A percentile compares a stretch with the other conserved stretches of the same genome.
These are phyloP conservation scores for Penaeus japonicus DNA, from an alignment of 1,140 invertebrate genomes.

Conservation along the genomic window DNA sequence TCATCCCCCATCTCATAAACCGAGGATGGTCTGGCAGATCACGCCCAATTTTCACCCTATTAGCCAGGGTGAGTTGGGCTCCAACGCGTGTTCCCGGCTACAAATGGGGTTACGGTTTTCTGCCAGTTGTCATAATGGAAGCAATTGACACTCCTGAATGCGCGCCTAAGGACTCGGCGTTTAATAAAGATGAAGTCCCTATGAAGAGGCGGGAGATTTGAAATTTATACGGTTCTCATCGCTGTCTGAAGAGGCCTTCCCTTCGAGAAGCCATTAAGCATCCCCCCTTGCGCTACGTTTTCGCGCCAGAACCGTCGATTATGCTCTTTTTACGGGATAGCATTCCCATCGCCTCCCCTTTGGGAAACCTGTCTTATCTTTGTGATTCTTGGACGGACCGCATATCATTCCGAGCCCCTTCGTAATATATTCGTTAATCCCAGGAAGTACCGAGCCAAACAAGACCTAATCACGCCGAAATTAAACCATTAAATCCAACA, in stretches of 20 bases:
- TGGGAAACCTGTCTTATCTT: not conserved
- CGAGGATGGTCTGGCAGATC: not conserved
- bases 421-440: slow-evolving; percentile 21
- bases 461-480: slow-evolving; percentile 44
- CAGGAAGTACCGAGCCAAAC: slow-evolving; percentile 23
- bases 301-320: not conserved
- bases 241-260: not conserved
- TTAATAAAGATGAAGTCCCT: not conserved
- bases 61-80: not conserved
- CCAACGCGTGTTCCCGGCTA: not conserved
- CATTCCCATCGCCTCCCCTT: not conserved
- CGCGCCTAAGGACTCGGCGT: no score
- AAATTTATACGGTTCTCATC: slow-evolving; percentile 16
- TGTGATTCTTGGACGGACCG: not conserved
- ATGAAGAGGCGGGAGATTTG: slow-evolving; percentile 19
- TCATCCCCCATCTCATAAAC: not conserved
- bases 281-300: not conserved
- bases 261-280: no score
- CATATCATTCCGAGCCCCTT: not conserved
- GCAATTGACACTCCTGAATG: no score
- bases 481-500: slow-evolving; percentile 52
- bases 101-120: no score
- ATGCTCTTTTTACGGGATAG: not conserved
- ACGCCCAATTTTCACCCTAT: slow-evolving; percentile 23
- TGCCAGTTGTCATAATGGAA: no score